These are phyloP conservation scores for Rotaria magnacalcarata DNA, from an alignment of 2,888 invertebrate species.

Conservation along the genomic window DNA sequence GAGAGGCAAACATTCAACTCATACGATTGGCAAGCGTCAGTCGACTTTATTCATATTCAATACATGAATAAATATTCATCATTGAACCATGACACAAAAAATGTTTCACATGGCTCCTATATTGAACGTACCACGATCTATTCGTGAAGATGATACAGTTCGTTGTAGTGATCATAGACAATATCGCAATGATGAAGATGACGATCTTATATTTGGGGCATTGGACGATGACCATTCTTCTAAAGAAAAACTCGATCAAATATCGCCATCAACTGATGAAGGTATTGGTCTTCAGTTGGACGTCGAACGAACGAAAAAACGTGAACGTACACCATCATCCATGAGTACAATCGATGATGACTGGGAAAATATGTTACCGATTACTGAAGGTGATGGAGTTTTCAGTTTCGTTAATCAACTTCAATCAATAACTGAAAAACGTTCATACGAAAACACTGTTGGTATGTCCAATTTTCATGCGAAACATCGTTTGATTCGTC, in stretches of 20 bases:
- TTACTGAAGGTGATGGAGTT: not conserved
- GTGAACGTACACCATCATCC: not conserved
- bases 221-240: not conserved
- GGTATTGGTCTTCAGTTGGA: not conserved
- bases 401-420: not conserved
- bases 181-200: not conserved
- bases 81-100: too few species aligned
- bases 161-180: not conserved
- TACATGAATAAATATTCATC: too few species aligned
- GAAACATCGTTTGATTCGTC: not conserved
- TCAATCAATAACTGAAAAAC: not conserved
- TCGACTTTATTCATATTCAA: too few species aligned
- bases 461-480: conserved; percentile 45
- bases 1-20: too few species aligned
- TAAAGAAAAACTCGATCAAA: not conserved
- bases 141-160: not conserved
- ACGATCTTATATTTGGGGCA: not conserved
- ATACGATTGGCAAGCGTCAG: too few species aligned
- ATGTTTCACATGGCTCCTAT: not conserved
- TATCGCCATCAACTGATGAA: not conserved
- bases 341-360: not conserved
- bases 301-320: not conserved
- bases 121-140: not conserved
- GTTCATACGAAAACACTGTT: not conserved
- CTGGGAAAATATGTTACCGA: not conserved